These are phyloP conservation scores for Thalpophila matura DNA, from an alignment of 2,888 invertebrate species.

Conservation along the genomic window DNA sequence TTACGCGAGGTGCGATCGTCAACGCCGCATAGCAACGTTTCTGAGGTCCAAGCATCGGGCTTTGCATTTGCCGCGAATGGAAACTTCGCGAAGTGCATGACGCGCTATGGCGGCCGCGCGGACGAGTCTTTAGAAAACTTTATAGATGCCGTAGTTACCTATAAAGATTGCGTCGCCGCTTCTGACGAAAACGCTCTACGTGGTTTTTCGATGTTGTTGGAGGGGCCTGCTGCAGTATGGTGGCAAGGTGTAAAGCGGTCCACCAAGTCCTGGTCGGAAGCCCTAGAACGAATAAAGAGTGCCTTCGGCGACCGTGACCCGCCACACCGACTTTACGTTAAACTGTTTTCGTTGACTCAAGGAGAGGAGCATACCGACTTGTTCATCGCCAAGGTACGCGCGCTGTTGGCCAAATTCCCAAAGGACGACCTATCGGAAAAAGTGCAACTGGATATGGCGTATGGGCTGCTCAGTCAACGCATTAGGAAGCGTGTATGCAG, in stretches of 20 bases:
- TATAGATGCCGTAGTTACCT: background rate
- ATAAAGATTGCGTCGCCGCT: background rate
- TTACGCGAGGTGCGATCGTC: no score
- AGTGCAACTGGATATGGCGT: no score
- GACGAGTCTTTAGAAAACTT: background rate
- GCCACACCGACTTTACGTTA: background rate
- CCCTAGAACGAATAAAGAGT: background rate
- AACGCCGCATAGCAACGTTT: no score
- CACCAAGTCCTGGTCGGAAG: background rate
- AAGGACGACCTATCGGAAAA: no score
- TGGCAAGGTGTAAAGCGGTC: background rate
- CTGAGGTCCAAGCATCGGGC: no score
- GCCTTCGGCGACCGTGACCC: background rate
- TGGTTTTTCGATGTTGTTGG: background rate
- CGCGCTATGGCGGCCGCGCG: background rate
- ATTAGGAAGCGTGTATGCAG: no score
- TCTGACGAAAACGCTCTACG: background rate
- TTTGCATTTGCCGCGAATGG: background rate
- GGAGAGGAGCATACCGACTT: no score
- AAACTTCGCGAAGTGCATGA: background rate
- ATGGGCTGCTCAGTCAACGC: no score
- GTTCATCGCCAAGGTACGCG: no score
- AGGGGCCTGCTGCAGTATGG: background rate
- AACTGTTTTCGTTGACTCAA: no score
- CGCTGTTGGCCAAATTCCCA: no score